phyloP scores from a whole-genome alignment of 2,888 invertebrate genomes.

The Polyommatus iphigenia region DNA sequence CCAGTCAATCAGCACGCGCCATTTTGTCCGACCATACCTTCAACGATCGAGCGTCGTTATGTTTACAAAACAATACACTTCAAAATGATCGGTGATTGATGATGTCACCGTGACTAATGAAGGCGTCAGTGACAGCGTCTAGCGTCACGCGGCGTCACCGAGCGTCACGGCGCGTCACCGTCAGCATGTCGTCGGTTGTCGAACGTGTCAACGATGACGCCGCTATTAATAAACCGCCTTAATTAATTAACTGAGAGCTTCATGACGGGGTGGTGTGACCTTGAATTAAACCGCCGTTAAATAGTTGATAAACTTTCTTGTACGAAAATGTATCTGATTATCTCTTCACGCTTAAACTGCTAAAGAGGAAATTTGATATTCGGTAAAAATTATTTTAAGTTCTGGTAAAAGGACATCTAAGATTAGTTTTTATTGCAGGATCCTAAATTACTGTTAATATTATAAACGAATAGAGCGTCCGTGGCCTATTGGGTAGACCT shows the following conservation, averaged over 20 bases:
- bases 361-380: too few relatives aligned
- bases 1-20: not conserved
- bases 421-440: too few relatives aligned
- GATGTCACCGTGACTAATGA: not conserved
- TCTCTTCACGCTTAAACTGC: too few relatives aligned
- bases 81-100: not conserved
- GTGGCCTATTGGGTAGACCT: too few relatives aligned
- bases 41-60: not conserved
- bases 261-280: not conserved
- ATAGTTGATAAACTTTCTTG: not conserved
- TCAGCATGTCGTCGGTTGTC: slow-evolving; percentile 1
- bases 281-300: not conserved
- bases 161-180: not conserved
- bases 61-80: not conserved
- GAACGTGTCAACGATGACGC: slow-evolving; percentile 33
- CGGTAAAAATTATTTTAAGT: too few relatives aligned
- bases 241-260: slow-evolving; percentile 1
- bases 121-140: not conserved
- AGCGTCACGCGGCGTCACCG: not conserved
- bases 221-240: slow-evolving; percentile 35
- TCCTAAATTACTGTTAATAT: too few relatives aligned
- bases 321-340: not conserved
- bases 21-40: not conserved
- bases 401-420: too few relatives aligned
- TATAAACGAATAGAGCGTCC: too few relatives aligned